Evolutionary conservation across 2,888 invertebrate species (phyloP), one percentile per base, ranked within the genome.

Genomic region (Therioaphis trifolii): DNA sequence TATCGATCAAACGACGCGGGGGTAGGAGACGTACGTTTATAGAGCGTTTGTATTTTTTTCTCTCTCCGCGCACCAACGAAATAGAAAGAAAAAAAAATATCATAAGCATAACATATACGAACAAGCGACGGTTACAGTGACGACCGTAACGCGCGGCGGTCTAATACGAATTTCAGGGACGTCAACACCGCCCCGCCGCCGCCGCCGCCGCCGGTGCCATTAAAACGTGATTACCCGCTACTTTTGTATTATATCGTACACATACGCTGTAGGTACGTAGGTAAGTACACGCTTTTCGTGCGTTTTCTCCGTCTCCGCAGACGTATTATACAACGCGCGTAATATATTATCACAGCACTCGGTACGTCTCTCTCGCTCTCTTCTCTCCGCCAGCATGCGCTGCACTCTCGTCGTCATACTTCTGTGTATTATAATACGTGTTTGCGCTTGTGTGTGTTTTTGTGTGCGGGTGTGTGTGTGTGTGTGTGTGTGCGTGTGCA

Each of bases 141-240:
- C 55, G 58, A 69, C 79, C 79, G 58, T 79, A 69, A 79, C 61
- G 49, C n/a, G n/a, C n/a, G n/a, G n/a, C 29, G 52, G 79, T 79
- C 43, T 40, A 79, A 69, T 55, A 55, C 68, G 69, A 66, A 78
- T 52, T 58, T 43, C n/a, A 43, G 58, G 55, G 43, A 79, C 69
- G 61, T 76, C 61, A 69, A 29, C 46, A 11, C 72, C 72, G 4
- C 75, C 21, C 7, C 43, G n/a, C n/a, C n/a, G n/a, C n/a, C n/a
- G n/a, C n/a, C n/a, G n/a, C 63, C 27, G 1, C 15, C 43, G 55
- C 12, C 52, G 72, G 14, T 55, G 14, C 58, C 43, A 71, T 43
- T 71, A 43, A 69, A 58, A 58, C 40, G 75, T 43, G 61, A 61
- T 76, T 76, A 43, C 61, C 15, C 9, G 75, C 55, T 52, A 72